Conservation (phyloP, 2,888 invertebrate genomes). For the Cosmopolites sordidus region DNA sequence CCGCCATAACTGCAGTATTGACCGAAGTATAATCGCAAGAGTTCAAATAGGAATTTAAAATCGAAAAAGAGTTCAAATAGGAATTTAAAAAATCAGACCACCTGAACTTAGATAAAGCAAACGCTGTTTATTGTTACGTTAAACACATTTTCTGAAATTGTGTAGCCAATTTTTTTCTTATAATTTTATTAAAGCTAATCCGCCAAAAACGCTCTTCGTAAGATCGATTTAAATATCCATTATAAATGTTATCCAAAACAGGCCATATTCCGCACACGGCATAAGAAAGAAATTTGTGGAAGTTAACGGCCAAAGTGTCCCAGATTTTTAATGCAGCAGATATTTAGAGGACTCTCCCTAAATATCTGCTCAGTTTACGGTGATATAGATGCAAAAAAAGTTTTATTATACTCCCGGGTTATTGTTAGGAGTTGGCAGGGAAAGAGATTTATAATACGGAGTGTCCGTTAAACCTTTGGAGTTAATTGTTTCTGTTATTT, state of each 20-base stretch:
- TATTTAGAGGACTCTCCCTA: conserved; percentile 21
- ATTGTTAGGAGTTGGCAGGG: conserved; percentile 23
- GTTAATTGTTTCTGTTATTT: conserved; percentile 12
- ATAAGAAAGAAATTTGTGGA: conserved; percentile 19
- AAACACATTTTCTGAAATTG: too few species aligned
- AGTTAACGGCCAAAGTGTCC: conserved; percentile 20
- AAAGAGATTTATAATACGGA: conserved; percentile 24
- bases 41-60: too few species aligned
- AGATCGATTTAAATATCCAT: conserved; percentile 11
- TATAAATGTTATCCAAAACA: conserved; percentile 17
- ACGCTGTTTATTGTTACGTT: too few species aligned
- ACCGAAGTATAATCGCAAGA: too few species aligned
- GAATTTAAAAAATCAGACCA: too few species aligned
- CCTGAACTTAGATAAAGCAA: too few species aligned
- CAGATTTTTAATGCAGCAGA: conserved; percentile 22
- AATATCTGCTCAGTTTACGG: conserved; percentile 25
- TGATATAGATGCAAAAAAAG: conserved; percentile 26
- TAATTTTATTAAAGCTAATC: too few species aligned
- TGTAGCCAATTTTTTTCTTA: too few species aligned
- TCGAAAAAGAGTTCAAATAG: too few species aligned
- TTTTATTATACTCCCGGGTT: conserved; percentile 25
- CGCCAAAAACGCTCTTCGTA: too few species aligned
- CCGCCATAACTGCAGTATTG: too few species aligned
- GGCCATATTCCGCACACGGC: conserved; percentile 15
- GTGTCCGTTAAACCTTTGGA: conserved; percentile 14